phyloP scores from a whole-genome alignment of 2,113 vertebrate genomes.

The Gymnorhina tibicen region DNA sequence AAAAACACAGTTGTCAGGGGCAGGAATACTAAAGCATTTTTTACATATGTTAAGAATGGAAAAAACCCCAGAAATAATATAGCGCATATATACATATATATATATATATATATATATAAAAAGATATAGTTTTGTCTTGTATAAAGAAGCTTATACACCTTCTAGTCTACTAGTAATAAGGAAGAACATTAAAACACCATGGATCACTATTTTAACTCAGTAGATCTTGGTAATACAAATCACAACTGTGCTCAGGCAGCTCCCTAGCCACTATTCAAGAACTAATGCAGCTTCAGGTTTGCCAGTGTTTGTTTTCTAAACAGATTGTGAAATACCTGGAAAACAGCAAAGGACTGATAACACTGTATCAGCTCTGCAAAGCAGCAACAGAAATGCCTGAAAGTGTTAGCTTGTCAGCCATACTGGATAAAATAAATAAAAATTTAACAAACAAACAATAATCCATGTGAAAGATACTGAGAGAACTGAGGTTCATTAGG shows the following conservation, averaged over 20 bases:
- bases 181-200: neutral
- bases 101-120: too few relatives aligned
- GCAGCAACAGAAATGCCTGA: neutral
- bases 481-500: neutral
- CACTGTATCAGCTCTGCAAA: fast-evolving
- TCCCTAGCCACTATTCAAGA: neutral
- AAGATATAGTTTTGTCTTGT: neutral
- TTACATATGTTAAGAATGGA: neutral
- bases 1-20: neutral
- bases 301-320: neutral
- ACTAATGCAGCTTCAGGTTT: neutral
- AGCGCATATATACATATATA: neutral
- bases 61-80: neutral
- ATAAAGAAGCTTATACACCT: neutral
- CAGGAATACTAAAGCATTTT: neutral
- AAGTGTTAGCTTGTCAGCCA: neutral
- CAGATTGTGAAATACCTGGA: neutral
- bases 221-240: neutral
- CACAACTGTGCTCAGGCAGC: neutral
- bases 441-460: neutral
- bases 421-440: neutral
- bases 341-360: neutral
- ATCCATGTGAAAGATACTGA: neutral
- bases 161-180: neutral
- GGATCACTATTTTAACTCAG: neutral